These are phyloP conservation scores for Hoplias malabaricus DNA, from an alignment of 2,113 vertebrate species.

Conservation along the genomic window DNA sequence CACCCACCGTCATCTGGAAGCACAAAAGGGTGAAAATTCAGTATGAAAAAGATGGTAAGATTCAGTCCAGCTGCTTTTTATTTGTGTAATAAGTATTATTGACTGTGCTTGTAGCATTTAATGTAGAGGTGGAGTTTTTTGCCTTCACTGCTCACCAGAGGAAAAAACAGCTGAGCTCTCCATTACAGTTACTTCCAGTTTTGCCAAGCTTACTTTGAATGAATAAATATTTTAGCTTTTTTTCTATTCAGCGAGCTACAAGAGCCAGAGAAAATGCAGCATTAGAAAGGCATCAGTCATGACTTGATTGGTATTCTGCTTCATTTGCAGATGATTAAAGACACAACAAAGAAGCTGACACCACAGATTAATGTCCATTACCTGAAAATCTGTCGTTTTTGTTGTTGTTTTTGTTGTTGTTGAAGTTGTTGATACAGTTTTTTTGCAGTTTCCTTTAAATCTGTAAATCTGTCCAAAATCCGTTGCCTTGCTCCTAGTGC, in stretches of 20 bases:
- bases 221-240: background rate
- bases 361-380: background rate
- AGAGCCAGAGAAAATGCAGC: background rate
- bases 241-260: background rate
- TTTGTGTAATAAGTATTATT: background rate
- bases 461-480: background rate
- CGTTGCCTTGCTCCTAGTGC: constrained; percentile 69
- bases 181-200: background rate
- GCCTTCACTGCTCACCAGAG: background rate
- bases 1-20: constrained; percentile 92
- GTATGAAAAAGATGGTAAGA: constrained; percentile 92
- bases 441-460: background rate
- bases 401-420: background rate
- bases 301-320: background rate
- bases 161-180: background rate
- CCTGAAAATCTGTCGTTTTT: background rate
- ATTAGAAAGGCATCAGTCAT: background rate
- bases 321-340: background rate
- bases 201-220: background rate
- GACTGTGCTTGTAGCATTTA: background rate
- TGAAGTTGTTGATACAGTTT: background rate
- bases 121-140: background rate
- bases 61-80: background rate
- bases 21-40: constrained; percentile 87
- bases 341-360: background rate